Evolutionary conservation across 2,113 vertebrate species (phyloP).

Genomic region (Pseudolaguvia tuberculata): DNA sequence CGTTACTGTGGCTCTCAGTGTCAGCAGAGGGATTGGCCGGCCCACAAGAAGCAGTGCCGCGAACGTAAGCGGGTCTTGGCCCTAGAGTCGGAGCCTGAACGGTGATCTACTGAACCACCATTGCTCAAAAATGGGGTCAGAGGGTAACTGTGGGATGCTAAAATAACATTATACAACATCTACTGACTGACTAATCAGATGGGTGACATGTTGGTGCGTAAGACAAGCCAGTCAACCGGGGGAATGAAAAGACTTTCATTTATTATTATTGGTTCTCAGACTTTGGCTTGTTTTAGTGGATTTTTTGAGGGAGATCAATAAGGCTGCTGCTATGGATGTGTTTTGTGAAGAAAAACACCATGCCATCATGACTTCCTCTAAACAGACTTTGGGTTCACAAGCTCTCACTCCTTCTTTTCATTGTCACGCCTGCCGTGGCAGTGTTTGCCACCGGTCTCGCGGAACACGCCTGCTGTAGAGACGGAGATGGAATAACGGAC

Average conservation of each 20-base stretch:
- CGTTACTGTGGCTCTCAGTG: slow-evolving; percentile 97
- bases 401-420: slow-evolving; percentile 59
- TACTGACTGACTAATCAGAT: slow-evolving; percentile 54
- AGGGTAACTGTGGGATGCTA: slow-evolving; percentile 48
- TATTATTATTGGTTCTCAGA: slow-evolving; percentile 63
- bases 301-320: slow-evolving; percentile 56
- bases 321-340: slow-evolving; percentile 73
- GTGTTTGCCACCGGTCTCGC: slow-evolving; percentile 44
- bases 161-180: slow-evolving; percentile 12
- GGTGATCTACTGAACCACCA: slow-evolving; percentile 67
- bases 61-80: slow-evolving; percentile 88
- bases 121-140: slow-evolving; percentile 42
- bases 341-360: slow-evolving; percentile 57
- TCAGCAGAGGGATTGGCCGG: slow-evolving; percentile 98
- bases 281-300: slow-evolving; percentile 60
- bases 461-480: slow-evolving; percentile 57
- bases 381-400: slow-evolving; percentile 60
- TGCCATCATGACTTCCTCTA: slow-evolving; percentile 56
- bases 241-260: slow-evolving; percentile 42
- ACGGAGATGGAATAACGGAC: slow-evolving; percentile 62
- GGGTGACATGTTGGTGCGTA: slow-evolving; percentile 56
- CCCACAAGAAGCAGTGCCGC: slow-evolving; percentile 98
- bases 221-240: slow-evolving; percentile 45
- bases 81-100: slow-evolving; percentile 90
- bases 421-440: slow-evolving; percentile 52